phyloP scores from a whole-genome alignment of 2,888 invertebrate species.

The Zootermopsis nevadensis region DNA sequence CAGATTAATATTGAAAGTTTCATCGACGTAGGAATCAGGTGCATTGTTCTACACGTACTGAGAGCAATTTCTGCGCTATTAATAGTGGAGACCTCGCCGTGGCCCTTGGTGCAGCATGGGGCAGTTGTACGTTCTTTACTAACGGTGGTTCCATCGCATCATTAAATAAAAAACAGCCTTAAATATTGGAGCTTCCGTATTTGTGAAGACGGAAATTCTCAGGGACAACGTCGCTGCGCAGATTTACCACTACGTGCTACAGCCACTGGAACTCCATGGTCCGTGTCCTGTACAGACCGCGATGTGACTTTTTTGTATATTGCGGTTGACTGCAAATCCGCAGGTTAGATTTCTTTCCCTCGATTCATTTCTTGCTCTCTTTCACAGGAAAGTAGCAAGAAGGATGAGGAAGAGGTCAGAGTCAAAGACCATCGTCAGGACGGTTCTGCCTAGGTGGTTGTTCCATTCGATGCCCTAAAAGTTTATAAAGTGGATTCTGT shows the following conservation, averaged over 20 bases:
- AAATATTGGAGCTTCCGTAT: not conserved
- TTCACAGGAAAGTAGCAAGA: not conserved
- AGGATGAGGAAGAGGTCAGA: not conserved
- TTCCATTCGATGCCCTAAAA: not conserved
- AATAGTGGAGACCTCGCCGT: not conserved
- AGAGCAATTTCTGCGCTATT: no score
- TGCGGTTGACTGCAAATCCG: slow-evolving; percentile 13
- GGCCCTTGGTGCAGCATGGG: not conserved
- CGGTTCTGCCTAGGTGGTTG: not conserved
- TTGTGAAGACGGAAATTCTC: not conserved
- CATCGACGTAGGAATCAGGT: no score
- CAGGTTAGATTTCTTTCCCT: not conserved
- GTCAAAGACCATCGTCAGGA: not conserved
- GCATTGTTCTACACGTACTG: no score
- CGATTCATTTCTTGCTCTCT: not conserved
- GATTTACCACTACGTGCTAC: not conserved
- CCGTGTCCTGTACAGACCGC: slow-evolving; percentile 2
- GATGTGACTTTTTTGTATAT: not conserved
- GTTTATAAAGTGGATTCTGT: not conserved
- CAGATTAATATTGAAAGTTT: no score
- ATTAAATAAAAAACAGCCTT: not conserved
- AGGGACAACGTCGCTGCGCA: no score
- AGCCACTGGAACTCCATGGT: not conserved
- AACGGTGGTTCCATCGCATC: not conserved
- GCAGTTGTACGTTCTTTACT: not conserved